Conservation (phyloP, 2,113 vertebrate species). For the Turdus rufiventris region DNA sequence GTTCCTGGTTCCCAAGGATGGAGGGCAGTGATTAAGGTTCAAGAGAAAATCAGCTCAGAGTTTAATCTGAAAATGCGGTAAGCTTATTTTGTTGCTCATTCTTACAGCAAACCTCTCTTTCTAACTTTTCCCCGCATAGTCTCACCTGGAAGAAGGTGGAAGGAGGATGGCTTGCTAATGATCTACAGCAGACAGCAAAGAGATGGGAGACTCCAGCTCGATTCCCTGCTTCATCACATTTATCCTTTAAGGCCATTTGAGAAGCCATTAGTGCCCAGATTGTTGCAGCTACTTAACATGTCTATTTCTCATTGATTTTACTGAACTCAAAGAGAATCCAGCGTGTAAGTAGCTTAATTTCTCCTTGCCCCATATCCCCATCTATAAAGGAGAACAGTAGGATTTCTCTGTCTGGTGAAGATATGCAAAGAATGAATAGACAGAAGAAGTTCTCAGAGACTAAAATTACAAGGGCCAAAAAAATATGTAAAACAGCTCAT, state of each 20-base stretch:
- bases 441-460: conserved; percentile 18
- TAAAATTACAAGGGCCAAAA: conserved; percentile 13
- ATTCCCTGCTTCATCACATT: not conserved
- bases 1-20: not conserved
- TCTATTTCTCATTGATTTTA: not conserved
- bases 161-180: not conserved
- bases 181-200: not conserved
- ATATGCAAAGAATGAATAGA: conserved; percentile 4
- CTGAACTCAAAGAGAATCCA: not conserved
- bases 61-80: not conserved
- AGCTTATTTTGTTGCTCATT: not conserved
- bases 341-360: not conserved
- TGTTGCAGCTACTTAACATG: not conserved
- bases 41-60: not conserved
- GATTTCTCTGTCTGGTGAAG: conserved; percentile 20
- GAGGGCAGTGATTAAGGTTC: not conserved
- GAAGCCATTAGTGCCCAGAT: not conserved
- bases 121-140: not conserved
- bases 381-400: not conserved
- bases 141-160: not conserved
- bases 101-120: not conserved
- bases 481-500: conserved; percentile 35
- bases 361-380: not conserved
- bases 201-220: not conserved
- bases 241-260: not conserved